phyloP scores from a whole-genome alignment of 1,140 invertebrate genomes.

The Scylla paramamosain region DNA sequence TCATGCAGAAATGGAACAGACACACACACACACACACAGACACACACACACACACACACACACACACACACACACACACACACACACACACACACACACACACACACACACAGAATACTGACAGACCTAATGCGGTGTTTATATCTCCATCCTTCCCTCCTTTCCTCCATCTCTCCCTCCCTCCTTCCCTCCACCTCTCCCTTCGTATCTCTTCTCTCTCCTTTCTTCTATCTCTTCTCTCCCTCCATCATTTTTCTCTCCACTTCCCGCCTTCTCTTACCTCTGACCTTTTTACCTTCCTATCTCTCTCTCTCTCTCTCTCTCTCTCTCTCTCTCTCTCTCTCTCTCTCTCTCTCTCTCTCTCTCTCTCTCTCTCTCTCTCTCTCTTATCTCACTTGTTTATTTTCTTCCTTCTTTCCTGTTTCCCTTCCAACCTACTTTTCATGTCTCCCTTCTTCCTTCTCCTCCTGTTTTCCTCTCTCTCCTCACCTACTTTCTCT shows the following conservation, averaged over 20 bases:
- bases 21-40: not conserved
- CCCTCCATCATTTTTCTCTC: not conserved
- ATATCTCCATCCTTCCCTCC: not conserved
- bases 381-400: not conserved
- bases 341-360: not conserved
- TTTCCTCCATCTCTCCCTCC: not conserved
- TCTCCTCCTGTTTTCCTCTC: not conserved
- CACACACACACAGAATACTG: not conserved
- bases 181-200: not conserved
- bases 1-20: not conserved
- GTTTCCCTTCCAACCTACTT: not conserved
- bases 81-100: constrained; percentile 39
- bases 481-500: not conserved
- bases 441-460: not conserved
- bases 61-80: constrained; percentile 34
- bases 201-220: not conserved
- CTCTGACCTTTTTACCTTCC: not conserved
- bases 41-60: constrained; percentile 44
- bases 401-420: too few relatives aligned
- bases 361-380: constrained; percentile 29
- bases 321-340: not conserved
- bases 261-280: not conserved
- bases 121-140: not conserved
- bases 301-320: constrained; percentile 14
- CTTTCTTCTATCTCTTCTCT: not conserved